These are phyloP conservation scores for Epizoanthus fatuus DNA, from an alignment of 92 coral and sea anemone genomes.

Conservation along the genomic window DNA sequence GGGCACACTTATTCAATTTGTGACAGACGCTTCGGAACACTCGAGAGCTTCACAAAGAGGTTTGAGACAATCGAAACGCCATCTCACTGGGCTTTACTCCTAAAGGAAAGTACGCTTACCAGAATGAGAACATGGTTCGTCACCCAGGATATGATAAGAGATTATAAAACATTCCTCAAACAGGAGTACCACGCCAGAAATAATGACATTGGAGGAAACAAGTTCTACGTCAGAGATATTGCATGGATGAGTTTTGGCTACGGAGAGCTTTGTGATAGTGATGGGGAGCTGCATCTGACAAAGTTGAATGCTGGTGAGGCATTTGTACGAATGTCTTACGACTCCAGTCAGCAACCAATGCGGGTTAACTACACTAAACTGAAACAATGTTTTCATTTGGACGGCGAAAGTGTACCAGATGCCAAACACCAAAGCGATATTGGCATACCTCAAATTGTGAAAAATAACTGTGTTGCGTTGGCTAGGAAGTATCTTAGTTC, in stretches of 20 bases:
- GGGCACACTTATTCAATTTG: slow-evolving; percentile 56
- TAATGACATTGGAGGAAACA: slow-evolving; percentile 5
- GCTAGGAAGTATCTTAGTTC: neutral
- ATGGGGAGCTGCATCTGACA: no score
- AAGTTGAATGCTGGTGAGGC: no score
- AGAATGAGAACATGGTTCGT: neutral
- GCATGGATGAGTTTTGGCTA: slow-evolving; percentile 19
- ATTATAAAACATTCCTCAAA: neutral
- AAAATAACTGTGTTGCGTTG: neutral
- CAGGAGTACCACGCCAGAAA: neutral
- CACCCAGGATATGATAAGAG: neutral
- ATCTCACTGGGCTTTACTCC: slow-evolving; percentile 2
- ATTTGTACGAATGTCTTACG: no score
- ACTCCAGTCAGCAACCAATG: no score
- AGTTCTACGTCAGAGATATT: neutral
- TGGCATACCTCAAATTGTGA: neutral
- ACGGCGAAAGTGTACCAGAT: no score
- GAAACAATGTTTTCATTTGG: no score
- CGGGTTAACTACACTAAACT: no score
- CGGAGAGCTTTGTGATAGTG: neutral
- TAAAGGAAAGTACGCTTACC: neutral
- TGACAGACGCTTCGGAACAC: slow-evolving; percentile 36
- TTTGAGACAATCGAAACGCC: neutral
- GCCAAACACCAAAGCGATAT: no score
- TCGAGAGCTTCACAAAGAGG: neutral